These are phyloP conservation scores for Rhamnusium bicolor DNA, from an alignment of 2,888 invertebrate species.

Conservation along the genomic window DNA sequence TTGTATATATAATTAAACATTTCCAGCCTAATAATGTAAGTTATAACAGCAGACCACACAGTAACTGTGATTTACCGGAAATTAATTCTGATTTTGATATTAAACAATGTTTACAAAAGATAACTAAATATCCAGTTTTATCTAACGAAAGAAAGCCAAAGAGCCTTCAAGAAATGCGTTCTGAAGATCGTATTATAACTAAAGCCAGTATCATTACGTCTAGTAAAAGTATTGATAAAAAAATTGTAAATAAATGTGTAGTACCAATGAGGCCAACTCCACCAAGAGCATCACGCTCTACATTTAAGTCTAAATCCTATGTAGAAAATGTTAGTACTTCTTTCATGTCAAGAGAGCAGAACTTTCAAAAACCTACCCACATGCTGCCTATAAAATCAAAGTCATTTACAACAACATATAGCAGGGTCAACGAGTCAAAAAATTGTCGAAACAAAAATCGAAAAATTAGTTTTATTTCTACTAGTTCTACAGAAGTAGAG, in stretches of 20 bases:
- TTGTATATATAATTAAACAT: conserved; percentile 34
- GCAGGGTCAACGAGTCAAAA: not conserved
- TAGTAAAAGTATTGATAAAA: not conserved
- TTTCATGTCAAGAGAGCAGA: not conserved
- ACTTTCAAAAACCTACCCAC: not conserved
- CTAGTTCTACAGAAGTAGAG: not conserved
- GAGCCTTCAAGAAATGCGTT: not conserved
- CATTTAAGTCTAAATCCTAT: conserved; percentile 12
- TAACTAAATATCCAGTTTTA: not conserved
- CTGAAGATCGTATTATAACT: conserved; percentile 5
- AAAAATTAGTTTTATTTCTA: conserved; percentile 4
- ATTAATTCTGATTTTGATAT: conserved; percentile 26
- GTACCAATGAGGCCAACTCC: not conserved
- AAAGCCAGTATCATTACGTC: conserved; percentile 2
- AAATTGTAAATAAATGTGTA: not conserved
- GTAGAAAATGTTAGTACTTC: not conserved
- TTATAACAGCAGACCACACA: conserved; percentile 20
- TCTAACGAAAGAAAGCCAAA: not conserved
- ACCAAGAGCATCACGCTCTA: not conserved
- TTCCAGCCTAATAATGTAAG: conserved; percentile 36
- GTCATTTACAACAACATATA: conserved; percentile 19
- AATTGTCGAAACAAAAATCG: not conserved
- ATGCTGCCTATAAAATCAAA: conserved; percentile 24
- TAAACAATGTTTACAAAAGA: conserved; percentile 12
- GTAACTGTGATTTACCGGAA: conserved; percentile 40